Evolutionary conservation across 2,797 vertebrate species (phyloP).

Genomic region (Cossypha polioptera): DNA sequence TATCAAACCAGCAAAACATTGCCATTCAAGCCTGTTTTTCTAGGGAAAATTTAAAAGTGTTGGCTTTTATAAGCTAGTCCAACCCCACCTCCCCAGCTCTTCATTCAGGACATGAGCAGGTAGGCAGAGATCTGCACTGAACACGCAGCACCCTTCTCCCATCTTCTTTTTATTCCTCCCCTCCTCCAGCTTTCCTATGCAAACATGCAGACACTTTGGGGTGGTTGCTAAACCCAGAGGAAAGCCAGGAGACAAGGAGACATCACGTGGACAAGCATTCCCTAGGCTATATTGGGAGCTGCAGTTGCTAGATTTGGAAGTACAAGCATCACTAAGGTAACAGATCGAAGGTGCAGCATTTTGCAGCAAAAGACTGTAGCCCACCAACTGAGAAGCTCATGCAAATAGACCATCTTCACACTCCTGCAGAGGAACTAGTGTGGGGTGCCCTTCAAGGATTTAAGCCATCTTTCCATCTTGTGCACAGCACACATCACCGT

Average conservation of each 20-base stretch:
- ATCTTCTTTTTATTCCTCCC: background rate
- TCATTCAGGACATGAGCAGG: background rate
- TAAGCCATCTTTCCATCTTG: background rate
- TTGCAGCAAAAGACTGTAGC: background rate
- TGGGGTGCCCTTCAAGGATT: background rate
- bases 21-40: background rate
- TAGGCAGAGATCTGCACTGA: background rate
- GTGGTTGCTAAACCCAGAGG: background rate
- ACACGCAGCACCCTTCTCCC: background rate
- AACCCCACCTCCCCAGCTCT: background rate
- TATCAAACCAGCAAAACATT: background rate
- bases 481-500: background rate
- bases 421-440: background rate
- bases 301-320: background rate
- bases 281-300: background rate
- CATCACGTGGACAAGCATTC: background rate
- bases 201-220: background rate
- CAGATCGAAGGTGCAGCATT: background rate
- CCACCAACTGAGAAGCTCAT: background rate
- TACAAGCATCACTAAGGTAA: constrained; percentile 21
- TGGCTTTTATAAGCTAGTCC: background rate
- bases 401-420: background rate
- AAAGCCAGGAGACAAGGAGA: background rate
- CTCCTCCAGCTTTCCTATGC: background rate
- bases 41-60: background rate